Conservation (phyloP, 1,140 invertebrate genomes). For the Bombus breviceps region DNA sequence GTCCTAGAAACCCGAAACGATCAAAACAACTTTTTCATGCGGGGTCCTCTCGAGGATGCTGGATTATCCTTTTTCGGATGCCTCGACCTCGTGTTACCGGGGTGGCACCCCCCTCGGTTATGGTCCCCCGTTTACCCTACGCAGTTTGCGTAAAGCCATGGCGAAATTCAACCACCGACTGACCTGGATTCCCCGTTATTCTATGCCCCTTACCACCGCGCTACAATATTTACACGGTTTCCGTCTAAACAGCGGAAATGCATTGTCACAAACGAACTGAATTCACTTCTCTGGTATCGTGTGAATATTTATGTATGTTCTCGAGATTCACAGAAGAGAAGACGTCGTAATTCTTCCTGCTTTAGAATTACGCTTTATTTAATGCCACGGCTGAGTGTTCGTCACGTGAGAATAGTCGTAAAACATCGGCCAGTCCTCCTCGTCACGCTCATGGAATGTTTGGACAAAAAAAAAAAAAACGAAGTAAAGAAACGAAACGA, state of each 20-base stretch:
- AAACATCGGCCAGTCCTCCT: background rate
- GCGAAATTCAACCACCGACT: conserved; percentile 70
- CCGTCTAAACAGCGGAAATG: conserved; percentile 59
- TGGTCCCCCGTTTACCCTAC: conserved; percentile 37
- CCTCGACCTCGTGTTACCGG: conserved; percentile 40
- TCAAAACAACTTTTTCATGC: conserved; percentile 80
- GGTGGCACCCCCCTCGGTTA: conserved; percentile 15
- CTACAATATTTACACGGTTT: conserved; percentile 67
- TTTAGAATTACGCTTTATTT: conserved; percentile 47
- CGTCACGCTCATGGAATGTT: background rate
- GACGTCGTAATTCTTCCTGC: background rate
- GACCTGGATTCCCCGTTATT: conserved; percentile 70
- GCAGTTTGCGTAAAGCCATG: conserved; percentile 57
- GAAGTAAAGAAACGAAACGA: background rate
- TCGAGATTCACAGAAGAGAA: background rate
- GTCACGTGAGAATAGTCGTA: conserved; percentile 23
- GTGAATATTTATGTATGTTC: conserved; percentile 24
- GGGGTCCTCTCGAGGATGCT: conserved; percentile 72
- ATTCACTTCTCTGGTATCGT: conserved; percentile 46
- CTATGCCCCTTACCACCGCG: background rate
- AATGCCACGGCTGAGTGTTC: conserved; percentile 36
- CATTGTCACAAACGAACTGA: conserved; percentile 51
- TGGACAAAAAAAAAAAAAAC: background rate
- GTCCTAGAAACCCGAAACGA: conserved; percentile 81
- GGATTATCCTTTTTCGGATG: conserved; percentile 74